These are phyloP conservation scores for Elephantulus edwardii DNA, from an alignment of 2,113 vertebrate species.

Conservation along the genomic window DNA sequence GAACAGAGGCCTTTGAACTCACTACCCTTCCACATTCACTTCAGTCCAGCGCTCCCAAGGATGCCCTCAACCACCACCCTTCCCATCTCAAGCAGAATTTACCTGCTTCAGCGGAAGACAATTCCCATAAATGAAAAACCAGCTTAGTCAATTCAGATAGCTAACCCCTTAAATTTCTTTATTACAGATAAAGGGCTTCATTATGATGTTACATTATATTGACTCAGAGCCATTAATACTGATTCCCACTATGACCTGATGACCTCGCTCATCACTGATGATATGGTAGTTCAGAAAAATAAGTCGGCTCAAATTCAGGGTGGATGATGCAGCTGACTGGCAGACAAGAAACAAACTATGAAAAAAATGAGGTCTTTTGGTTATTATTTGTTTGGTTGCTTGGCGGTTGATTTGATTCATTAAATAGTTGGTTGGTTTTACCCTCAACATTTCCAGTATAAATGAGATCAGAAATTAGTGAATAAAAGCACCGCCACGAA, in stretches of 20 bases:
- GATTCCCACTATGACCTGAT: conserved; percentile 25
- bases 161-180: conserved; percentile 15
- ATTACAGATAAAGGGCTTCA: conserved; percentile 36
- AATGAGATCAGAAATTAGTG: conserved; percentile 19
- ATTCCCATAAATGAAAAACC: conserved; percentile 37
- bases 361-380: not conserved
- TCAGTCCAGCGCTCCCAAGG: not conserved
- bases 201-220: conserved; percentile 15
- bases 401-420: not conserved
- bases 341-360: not conserved
- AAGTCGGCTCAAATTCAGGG: not conserved
- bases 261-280: not conserved
- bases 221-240: conserved; percentile 54
- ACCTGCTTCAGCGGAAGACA: not conserved
- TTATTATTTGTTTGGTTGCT: not conserved
- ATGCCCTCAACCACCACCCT: not conserved
- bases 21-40: not conserved
- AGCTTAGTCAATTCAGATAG: not conserved
- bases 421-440: not conserved
- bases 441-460: not conserved
- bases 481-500: too few species aligned
- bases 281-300: not conserved
- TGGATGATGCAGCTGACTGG: too few species aligned
- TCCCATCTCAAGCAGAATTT: not conserved
- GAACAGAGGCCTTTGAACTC: not conserved